These are phyloP conservation scores for Lamproptera curius DNA, from an alignment of 2,888 invertebrate species.

Conservation along the genomic window DNA sequence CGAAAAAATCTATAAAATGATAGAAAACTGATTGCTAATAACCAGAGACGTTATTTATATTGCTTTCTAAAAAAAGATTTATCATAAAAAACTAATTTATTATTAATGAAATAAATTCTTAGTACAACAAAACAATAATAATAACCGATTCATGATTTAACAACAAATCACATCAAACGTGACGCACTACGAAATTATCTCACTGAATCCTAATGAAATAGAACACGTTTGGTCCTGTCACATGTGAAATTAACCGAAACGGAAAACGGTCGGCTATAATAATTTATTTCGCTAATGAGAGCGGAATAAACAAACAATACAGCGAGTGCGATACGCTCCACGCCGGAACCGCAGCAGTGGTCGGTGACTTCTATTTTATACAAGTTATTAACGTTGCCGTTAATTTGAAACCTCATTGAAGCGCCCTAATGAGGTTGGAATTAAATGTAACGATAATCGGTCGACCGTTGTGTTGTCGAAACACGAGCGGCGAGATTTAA, in stretches of 20 bases:
- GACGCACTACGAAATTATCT: neutral
- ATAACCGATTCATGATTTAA: no score
- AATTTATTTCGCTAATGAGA: conserved; percentile 15
- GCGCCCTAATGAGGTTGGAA: conserved; percentile 1
- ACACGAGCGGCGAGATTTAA: neutral
- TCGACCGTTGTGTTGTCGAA: neutral
- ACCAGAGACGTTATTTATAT: no score
- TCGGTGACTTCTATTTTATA: conserved; percentile 14
- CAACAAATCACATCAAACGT: neutral
- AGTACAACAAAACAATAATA: no score
- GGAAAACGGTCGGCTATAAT: conserved; percentile 3
- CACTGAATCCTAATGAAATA: neutral
- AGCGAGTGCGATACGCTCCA: neutral
- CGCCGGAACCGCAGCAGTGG: conserved; percentile 13
- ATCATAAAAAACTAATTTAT: no score
- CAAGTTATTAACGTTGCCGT: conserved; percentile 5
- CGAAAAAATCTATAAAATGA: no score
- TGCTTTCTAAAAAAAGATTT: no score
- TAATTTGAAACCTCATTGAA: conserved; percentile 19
- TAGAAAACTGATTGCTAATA: no score
- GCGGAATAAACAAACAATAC: conserved; percentile 11
- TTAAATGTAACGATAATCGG: conserved; percentile 2
- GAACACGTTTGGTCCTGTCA: neutral
- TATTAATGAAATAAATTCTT: no score
- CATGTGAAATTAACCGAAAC: conserved; percentile 2